Base-by-base conservation (phyloP, 2,113 vertebrate species). In the Protobothrops flavoviridis region DNA sequence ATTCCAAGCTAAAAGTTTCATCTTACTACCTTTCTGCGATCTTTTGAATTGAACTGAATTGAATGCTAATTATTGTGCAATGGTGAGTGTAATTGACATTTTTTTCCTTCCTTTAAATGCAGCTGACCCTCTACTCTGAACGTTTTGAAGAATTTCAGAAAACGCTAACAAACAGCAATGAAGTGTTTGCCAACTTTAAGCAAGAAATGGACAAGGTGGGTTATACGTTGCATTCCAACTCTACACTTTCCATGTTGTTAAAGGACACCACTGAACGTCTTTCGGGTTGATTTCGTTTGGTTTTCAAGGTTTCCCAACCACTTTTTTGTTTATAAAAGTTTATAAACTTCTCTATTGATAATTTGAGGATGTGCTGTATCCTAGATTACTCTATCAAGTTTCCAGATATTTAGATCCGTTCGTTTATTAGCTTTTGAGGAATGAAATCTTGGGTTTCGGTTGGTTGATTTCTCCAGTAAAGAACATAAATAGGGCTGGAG, bases 91-190 rank as follows among this genome's bases (percentile, higher is more conserved):
- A 96, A 95, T 59, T 90, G 91, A 94, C 95, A 13, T 95, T 90
- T 88, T 87, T 9, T 26, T 69, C n/a, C 24, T 96, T 7, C 48
- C 24, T 96, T 9, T 96, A 50, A 95, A 95, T 96, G 50, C 96
- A 99, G 99, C 97, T 99, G 57, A 98, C 98, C 5, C 98, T 99
- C 90, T 99, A 99, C 95, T 98, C 98, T 1, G 98, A 99, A 96
- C 99, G 99, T 97, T 99, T 99, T 97, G 99, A 99, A 89, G 99
- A 99, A 95, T 99, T 99, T 97, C 99, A 99, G 98, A 98, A 91
- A 59, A 99, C 99, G 0, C 94, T 99, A 96, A 96, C 98, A 88
- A 99, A 99, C 97, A 99, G 99, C 98, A 99, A 99, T 64, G 98
- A 99, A 90, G 98, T 99, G 93, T 99, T 99, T 91, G 96, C 97